A percentile compares a stretch with the other conserved stretches of the same genome.
Conservation (phyloP, 2,888 invertebrate species). For the Cyclophora punctaria region DNA sequence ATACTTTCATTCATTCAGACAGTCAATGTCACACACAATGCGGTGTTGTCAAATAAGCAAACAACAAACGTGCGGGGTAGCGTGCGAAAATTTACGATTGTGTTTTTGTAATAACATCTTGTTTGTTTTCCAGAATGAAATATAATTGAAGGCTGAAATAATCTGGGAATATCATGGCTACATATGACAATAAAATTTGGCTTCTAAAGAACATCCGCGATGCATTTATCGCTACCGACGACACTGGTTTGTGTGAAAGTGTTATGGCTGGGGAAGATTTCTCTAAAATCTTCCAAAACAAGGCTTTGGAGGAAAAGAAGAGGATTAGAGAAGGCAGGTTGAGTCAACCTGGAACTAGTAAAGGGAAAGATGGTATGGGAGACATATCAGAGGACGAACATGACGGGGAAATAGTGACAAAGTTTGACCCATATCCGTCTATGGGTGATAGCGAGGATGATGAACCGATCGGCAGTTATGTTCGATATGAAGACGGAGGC, state of each 20-base stretch:
- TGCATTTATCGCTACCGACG: slow-evolving; percentile 96
- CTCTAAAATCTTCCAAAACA: slow-evolving; percentile 73
- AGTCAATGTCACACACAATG: no score
- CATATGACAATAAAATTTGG: slow-evolving; percentile 96
- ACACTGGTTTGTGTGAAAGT: slow-evolving; percentile 94
- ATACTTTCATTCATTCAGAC: no score
- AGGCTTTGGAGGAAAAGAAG: slow-evolving; percentile 58
- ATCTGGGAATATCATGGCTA: slow-evolving; percentile 79
- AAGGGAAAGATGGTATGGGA: slow-evolving; percentile 45
- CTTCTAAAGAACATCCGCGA: slow-evolving; percentile 93
- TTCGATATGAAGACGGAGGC: slow-evolving; percentile 81
- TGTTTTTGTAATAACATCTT: neutral
- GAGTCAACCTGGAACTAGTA: slow-evolving; percentile 49
- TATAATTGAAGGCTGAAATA: neutral
- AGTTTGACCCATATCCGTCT: slow-evolving; percentile 82
- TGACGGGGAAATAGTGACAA: slow-evolving; percentile 61
- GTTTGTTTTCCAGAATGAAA: neutral
- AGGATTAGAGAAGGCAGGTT: slow-evolving; percentile 43
- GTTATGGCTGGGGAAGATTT: slow-evolving; percentile 91
- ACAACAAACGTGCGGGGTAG: no score
- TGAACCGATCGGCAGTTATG: slow-evolving; percentile 81
- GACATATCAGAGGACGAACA: slow-evolving; percentile 53
- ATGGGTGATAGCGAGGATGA: slow-evolving; percentile 87
- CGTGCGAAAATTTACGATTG: slow-evolving; percentile 16
- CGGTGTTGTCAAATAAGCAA: no score